A percentile compares a stretch with the other conserved stretches of the same genome.
phyloP scores from a whole-genome alignment of 2,113 vertebrate species.

The Onychostruthus taczanowskii region DNA sequence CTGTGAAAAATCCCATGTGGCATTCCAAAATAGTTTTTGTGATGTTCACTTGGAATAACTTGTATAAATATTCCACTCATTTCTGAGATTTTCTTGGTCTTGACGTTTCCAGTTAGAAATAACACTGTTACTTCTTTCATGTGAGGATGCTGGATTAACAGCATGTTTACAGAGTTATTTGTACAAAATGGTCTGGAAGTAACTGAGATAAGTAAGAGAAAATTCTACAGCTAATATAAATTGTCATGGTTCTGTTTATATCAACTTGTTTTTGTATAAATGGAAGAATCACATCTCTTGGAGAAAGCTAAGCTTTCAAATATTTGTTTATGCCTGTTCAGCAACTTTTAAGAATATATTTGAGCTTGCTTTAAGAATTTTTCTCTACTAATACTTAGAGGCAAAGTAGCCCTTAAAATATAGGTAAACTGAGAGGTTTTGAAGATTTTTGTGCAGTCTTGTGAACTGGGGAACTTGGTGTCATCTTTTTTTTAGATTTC shows the following conservation, averaged over 20 bases:
- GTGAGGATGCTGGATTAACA: not conserved
- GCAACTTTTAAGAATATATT: not conserved
- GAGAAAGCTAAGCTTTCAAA: not conserved
- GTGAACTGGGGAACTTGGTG: not conserved
- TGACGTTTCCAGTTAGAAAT: not conserved
- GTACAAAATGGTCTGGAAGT: not conserved
- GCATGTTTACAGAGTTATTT: slow-evolving; percentile 10
- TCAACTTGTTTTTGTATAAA: not conserved
- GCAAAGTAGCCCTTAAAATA: not conserved
- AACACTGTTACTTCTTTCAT: not conserved
- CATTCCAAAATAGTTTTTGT: not conserved
- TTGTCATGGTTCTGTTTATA: not conserved
- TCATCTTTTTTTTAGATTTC: not conserved
- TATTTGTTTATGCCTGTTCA: not conserved
- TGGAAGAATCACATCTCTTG: not conserved
- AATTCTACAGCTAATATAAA: not conserved
- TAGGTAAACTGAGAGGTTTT: not conserved
- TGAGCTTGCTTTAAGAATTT: not conserved
- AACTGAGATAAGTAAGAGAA: not conserved
- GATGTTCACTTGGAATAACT: not conserved
- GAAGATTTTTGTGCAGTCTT: not conserved
- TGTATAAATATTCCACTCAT: not conserved
- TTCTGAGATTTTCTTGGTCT: slow-evolving; percentile 1
- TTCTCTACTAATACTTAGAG: not conserved
- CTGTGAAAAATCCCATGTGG: not conserved